A percentile compares a stretch with the other conserved stretches of the same genome.
Evolutionary conservation across 2,113 vertebrate species (phyloP).

Genomic region (Uropsilus gracilis): DNA sequence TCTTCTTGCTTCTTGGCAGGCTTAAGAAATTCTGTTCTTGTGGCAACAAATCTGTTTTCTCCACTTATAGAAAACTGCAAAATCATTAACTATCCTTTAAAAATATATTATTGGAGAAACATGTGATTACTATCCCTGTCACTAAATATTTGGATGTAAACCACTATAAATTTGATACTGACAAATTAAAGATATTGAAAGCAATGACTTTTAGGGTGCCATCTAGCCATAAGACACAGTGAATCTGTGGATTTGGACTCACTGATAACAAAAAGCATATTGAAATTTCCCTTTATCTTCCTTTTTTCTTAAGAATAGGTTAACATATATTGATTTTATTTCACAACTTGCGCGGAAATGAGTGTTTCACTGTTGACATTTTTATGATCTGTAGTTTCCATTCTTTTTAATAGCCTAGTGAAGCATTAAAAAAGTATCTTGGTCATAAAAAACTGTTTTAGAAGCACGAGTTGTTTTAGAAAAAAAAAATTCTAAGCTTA

Average conservation of each 20-base stretch:
- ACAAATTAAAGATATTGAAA: neutral
- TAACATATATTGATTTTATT: constrained; percentile 72
- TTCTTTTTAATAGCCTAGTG: constrained; percentile 63
- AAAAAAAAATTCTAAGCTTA: constrained; percentile 36
- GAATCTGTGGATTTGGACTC: neutral
- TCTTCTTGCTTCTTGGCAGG: constrained; percentile 28
- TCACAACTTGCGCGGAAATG: constrained; percentile 51
- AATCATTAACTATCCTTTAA: constrained; percentile 53
- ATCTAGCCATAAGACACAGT: neutral
- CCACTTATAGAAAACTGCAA: constrained; percentile 48
- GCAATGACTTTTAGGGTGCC: neutral
- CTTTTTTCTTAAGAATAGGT: constrained; percentile 61
- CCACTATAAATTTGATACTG: neutral
- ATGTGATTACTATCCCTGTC: neutral
- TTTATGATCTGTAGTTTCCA: constrained; percentile 72
- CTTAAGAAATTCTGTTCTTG: constrained; percentile 52
- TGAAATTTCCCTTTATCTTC: constrained; percentile 49
- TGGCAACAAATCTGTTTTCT: constrained; percentile 47
- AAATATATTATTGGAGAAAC: constrained; percentile 15
- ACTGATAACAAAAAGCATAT: neutral
- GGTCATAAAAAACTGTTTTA: constrained; percentile 63
- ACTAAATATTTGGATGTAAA: neutral
- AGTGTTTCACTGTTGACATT: constrained; percentile 57
- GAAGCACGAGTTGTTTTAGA: constrained; percentile 51
- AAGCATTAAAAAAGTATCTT: constrained; percentile 36